A percentile compares a stretch with the other conserved stretches of the same genome.
Conservation (phyloP, 2,797 vertebrate genomes). For the Pagetopsis macropterus region DNA sequence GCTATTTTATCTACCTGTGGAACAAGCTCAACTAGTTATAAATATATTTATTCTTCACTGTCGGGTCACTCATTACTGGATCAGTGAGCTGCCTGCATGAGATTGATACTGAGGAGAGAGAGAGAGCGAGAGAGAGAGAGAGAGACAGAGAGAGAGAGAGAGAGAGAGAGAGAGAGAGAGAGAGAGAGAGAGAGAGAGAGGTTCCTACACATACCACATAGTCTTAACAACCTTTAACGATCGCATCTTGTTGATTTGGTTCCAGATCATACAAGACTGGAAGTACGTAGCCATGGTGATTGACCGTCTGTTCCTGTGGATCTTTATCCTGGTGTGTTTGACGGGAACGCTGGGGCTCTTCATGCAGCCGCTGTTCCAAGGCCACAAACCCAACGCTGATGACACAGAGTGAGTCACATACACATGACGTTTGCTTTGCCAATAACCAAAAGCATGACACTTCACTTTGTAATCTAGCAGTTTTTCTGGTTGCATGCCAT, state of each 20-base stretch:
- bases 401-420: conserved; percentile 73
- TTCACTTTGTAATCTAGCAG: not conserved
- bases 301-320: conserved; percentile 87
- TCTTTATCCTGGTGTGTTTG: conserved; percentile 87
- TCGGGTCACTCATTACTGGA: too few relatives aligned
- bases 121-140: too few relatives aligned
- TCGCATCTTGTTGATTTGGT: conserved; percentile 25
- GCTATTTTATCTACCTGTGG: too few relatives aligned
- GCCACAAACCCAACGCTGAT: conserved; percentile 80
- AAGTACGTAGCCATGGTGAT: conserved; percentile 89
- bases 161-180: too few relatives aligned
- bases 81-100: too few relatives aligned
- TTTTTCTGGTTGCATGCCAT: not conserved
- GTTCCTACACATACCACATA: not conserved
- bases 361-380: conserved; percentile 87
- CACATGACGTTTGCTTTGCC: not conserved
- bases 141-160: too few relatives aligned
- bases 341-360: conserved; percentile 86
- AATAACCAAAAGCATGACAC: not conserved
- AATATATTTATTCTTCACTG: too few relatives aligned
- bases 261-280: conserved; percentile 87
- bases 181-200: too few relatives aligned
- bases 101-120: too few relatives aligned
- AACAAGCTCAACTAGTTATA: too few relatives aligned
- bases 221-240: not conserved